Evolutionary conservation across 2,888 invertebrate genomes (phyloP).

Genomic region (Tenodera sinensis): DNA sequence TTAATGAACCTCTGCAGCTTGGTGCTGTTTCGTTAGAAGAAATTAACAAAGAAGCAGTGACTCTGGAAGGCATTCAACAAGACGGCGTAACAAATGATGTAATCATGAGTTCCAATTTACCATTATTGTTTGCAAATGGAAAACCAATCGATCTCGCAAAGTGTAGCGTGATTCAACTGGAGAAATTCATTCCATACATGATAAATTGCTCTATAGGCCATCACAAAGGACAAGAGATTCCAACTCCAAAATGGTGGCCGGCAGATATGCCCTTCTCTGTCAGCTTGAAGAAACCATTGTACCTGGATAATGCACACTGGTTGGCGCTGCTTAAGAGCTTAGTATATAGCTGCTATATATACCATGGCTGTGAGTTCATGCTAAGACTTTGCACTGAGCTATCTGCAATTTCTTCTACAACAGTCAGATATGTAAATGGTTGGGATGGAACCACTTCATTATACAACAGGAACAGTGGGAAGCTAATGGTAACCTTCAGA

Average conservation of each 20-base stretch:
- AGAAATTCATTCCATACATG: conserved; percentile 71
- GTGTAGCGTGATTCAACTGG: conserved; percentile 49
- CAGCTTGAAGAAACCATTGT: conserved; percentile 54
- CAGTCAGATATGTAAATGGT: conserved; percentile 66
- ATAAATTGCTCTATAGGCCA: conserved; percentile 71
- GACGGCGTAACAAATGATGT: no score
- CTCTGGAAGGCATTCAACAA: no score
- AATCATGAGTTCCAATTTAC: no score
- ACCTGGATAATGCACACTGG: conserved; percentile 46
- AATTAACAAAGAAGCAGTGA: no score
- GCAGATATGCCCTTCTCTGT: conserved; percentile 60
- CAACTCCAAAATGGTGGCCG: conserved; percentile 69
- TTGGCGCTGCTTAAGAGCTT: conserved; percentile 59
- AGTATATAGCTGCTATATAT: conserved; percentile 66
- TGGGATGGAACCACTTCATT: conserved; percentile 70
- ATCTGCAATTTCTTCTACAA: conserved; percentile 59
- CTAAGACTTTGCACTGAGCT: conserved; percentile 67
- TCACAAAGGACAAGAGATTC: conserved; percentile 52
- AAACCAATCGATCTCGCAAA: no score
- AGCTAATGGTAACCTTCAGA: conserved; percentile 68
- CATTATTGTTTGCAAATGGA: no score
- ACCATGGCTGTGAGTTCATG: conserved; percentile 67
- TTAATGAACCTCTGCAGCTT: no score
- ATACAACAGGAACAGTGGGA: conserved; percentile 61
- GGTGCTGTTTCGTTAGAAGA: no score